A percentile compares a stretch with the other conserved stretches of the same genome.
Conservation (phyloP, 1,140 invertebrate genomes). For the Ceratosolen fusciceps region DNA sequence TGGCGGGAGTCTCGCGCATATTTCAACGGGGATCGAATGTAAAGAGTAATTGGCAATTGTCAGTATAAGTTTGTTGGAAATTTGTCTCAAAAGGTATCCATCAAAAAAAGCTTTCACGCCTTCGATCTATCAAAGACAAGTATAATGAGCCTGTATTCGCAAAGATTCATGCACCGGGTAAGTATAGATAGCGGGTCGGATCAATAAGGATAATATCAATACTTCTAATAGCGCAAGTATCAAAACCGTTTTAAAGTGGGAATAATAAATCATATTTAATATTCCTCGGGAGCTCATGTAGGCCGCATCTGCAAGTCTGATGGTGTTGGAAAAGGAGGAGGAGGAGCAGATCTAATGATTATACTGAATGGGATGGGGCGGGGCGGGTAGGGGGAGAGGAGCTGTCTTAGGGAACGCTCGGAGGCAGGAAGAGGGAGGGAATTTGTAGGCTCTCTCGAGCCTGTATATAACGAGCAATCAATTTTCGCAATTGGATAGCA, state of each 20-base stretch:
- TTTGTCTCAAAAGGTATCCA: too few relatives aligned
- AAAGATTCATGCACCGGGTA: too few relatives aligned
- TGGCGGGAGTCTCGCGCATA: too few relatives aligned
- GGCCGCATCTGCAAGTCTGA: background rate
- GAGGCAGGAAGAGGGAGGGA: background rate
- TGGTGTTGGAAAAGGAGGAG: too few relatives aligned
- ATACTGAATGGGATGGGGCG: too few relatives aligned
- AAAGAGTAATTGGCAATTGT: too few relatives aligned
- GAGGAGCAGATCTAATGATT: background rate
- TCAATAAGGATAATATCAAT: background rate
- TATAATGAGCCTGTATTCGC: too few relatives aligned
- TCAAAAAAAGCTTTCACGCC: too few relatives aligned
- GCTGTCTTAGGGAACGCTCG: background rate
- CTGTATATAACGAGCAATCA: conserved; percentile 30
- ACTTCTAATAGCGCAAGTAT: background rate
- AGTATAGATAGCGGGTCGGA: too few relatives aligned
- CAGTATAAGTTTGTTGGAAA: too few relatives aligned
- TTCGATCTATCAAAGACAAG: too few relatives aligned
- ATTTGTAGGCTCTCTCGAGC: background rate
- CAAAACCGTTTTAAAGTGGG: background rate
- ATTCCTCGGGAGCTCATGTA: background rate
- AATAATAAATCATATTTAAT: background rate
- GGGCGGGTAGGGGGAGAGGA: background rate
- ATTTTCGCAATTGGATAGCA: conserved; percentile 42
- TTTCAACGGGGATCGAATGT: too few relatives aligned